Percentiles rank a stretch among this genome's conserved stretches.
These are phyloP conservation scores for Eulemur coronatus DNA, from an alignment of 2,797 vertebrate genomes.

Conservation along the genomic window DNA sequence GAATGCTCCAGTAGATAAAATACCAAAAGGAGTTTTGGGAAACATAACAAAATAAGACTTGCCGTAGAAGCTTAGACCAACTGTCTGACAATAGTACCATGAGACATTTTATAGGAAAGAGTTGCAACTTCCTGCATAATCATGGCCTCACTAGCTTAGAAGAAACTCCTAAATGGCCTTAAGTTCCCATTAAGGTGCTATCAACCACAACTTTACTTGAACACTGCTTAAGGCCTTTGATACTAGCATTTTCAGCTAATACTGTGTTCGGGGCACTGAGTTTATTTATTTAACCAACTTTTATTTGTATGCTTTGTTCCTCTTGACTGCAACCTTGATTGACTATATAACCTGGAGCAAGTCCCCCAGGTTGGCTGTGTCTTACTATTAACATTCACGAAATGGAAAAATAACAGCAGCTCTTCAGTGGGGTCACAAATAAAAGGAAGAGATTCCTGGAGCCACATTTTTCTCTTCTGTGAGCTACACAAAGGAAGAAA, in stretches of 20 bases:
- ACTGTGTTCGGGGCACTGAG: not conserved
- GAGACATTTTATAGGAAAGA: slow-evolving; percentile 45
- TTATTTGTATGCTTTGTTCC: not conserved
- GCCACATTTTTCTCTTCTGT: not conserved
- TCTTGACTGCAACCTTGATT: not conserved
- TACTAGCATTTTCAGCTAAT: not conserved
- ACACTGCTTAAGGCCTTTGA: not conserved
- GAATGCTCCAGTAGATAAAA: slow-evolving; percentile 70
- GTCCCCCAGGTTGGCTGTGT: not conserved
- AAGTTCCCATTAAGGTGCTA: not conserved
- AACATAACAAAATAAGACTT: slow-evolving; percentile 61
- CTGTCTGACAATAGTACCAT: slow-evolving; percentile 1
- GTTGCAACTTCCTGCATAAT: not conserved
- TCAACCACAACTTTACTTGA: not conserved
- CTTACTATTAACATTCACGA: slow-evolving; percentile 32
- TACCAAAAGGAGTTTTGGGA: slow-evolving; percentile 60
- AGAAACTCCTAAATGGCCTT: not conserved
- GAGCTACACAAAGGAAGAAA: not conserved
- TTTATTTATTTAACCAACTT: slow-evolving; percentile 22
- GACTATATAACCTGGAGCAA: not conserved
- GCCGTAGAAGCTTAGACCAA: slow-evolving; percentile 38
- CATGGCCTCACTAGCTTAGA: not conserved
- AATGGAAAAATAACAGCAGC: not conserved
- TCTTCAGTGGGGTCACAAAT: not conserved
- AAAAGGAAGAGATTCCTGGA: not conserved